Evolutionary conservation across 2,797 vertebrate species (phyloP), one percentile per base, ranked within the genome.

Genomic region (Steatocranus sp.): DNA sequence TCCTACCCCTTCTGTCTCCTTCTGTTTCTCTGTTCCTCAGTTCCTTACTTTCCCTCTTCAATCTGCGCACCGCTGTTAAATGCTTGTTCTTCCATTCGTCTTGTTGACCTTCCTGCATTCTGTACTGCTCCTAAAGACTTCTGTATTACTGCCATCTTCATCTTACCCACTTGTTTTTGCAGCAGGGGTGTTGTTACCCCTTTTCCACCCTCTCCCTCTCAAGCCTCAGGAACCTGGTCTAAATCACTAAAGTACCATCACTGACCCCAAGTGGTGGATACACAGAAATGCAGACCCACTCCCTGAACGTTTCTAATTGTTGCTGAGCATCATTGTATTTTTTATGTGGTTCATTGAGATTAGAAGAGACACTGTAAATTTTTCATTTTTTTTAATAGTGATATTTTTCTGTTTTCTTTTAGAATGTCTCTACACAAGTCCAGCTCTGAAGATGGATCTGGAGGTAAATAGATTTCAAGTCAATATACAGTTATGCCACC

Each of bases 381-480:
- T 27, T 27, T 56, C 25, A 3, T n/a, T 7, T 49, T 30, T 17
- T 17, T 17, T 32, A 30, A 15, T 6, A 32, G 20, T 25, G 2
- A 20, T 27, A 36, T 27, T 3, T 58, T 20, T 79, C 2, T 61
- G 3, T 58, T 2, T 70, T 50, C 11, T 80, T 89, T 79, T 83
- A 99, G 98, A 93, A 95, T 97, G 82, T 92, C 97, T 23, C 95
- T 99, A 92, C 98, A 97, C 94, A 99, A 99, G 95, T 99, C 98
- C 86, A 98, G 96, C 94, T 99, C 97, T 2, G 98, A 99, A 94
- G 98, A 99, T 87, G 95, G 97, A 85, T 97, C 97, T 87, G 97
- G 97, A 96, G 98, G 98, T 99, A 93, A 97, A 96, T 95, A 46
- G 8, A 85, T 6, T 56, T 61, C 7, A 74, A 12, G 5, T 73